A percentile compares a stretch with the other conserved stretches of the same genome.
phyloP scores from a whole-genome alignment of 1,140 invertebrate genomes.

The Formica exsecta region DNA sequence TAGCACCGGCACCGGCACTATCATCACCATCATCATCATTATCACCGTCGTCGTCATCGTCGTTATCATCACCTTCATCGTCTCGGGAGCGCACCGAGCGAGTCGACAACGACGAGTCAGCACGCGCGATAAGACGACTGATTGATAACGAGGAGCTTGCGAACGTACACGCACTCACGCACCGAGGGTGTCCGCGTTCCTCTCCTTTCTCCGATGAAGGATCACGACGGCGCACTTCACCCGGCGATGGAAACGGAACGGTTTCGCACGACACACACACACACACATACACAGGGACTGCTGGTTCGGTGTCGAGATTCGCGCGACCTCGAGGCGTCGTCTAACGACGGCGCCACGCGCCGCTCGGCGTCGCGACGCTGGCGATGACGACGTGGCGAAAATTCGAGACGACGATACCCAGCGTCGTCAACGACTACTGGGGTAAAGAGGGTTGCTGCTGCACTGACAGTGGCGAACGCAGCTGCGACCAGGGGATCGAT shows the following conservation, averaged over 20 bases:
- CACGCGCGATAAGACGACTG: slow-evolving; percentile 15
- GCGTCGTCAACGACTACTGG: slow-evolving; percentile 28
- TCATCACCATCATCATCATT: background rate
- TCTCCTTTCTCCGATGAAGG: background rate
- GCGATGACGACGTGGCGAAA: slow-evolving; percentile 45
- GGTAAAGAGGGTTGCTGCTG: slow-evolving; percentile 73
- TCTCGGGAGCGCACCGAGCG: background rate
- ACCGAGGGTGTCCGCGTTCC: slow-evolving; percentile 33
- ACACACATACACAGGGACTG: background rate
- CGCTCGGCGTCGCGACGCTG: slow-evolving; percentile 54
- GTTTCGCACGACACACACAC: slow-evolving; percentile 22
- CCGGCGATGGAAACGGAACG: slow-evolving; percentile 35
- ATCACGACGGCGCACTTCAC: slow-evolving; percentile 52
- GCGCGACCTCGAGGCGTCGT: slow-evolving; percentile 71
- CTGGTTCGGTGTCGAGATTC: slow-evolving; percentile 50
- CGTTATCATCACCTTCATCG: slow-evolving; percentile 32
- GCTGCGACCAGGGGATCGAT: background rate
- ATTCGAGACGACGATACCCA: slow-evolving; percentile 1
- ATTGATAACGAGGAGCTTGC: background rate
- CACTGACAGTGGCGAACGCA: slow-evolving; percentile 62
- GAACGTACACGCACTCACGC: slow-evolving; percentile 9
- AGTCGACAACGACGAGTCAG: slow-evolving; percentile 24
- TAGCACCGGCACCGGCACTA: slow-evolving; percentile 49
- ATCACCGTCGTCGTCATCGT: background rate
- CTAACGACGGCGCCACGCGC: slow-evolving; percentile 71